Conservation (phyloP, 2,797 vertebrate genomes). For the Pteropus rufus region DNA sequence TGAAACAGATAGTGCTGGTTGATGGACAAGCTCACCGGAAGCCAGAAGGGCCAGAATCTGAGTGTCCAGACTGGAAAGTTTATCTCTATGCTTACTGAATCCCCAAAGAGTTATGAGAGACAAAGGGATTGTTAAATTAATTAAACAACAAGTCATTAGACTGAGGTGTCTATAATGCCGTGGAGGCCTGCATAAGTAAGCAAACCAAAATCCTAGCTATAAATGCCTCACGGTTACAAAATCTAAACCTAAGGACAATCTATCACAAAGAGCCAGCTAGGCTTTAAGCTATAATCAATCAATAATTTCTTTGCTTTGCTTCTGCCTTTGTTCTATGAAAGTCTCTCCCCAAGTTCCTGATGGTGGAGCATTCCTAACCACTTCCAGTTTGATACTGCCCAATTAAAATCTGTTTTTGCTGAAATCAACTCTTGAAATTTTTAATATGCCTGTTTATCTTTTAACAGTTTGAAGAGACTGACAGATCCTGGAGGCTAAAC, state of each 20-base stretch:
- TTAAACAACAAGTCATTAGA: not conserved
- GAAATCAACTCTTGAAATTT: not conserved
- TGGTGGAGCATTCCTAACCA: not conserved
- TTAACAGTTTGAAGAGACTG: not conserved
- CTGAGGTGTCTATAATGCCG: not conserved
- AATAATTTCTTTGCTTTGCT: not conserved
- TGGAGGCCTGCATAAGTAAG: not conserved
- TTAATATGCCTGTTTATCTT: not conserved
- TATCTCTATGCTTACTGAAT: not conserved
- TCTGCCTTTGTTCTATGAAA: not conserved
- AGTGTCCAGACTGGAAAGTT: not conserved
- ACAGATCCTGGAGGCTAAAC: not conserved
- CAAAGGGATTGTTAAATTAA: not conserved
- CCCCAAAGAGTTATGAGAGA: not conserved
- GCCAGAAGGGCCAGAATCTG: not conserved
- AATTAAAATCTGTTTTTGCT: not conserved
- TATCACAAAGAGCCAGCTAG: not conserved
- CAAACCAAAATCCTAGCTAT: not conserved
- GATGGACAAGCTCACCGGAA: not conserved
- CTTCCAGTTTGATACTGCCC: not conserved
- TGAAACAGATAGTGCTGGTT: not conserved
- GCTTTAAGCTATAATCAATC: not conserved
- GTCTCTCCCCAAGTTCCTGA: not conserved
- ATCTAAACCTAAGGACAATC: not conserved
- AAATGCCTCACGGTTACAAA: not conserved